These are phyloP conservation scores for Peromyscus polionotus DNA, from an alignment of 2,113 vertebrate genomes.

Conservation along the genomic window DNA sequence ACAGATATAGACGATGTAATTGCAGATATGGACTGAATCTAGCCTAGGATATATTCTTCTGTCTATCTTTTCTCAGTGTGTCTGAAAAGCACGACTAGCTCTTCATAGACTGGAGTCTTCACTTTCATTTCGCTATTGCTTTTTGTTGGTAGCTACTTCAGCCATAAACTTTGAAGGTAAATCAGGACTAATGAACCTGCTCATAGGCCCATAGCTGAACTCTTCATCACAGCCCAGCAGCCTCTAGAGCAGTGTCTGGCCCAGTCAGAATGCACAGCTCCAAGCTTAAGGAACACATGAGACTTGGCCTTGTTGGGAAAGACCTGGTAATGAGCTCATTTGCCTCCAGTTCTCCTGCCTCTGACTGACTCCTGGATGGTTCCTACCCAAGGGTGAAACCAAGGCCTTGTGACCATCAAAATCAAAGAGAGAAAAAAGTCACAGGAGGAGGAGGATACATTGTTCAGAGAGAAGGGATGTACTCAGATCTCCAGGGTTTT, in stretches of 20 bases:
- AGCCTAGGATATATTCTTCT: not conserved
- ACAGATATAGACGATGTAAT: not conserved
- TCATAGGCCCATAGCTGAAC: not conserved
- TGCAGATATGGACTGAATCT: not conserved
- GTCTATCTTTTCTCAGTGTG: not conserved
- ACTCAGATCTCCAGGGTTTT: not conserved
- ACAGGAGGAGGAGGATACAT: not conserved
- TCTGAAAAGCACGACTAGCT: not conserved
- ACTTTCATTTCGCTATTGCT: not conserved
- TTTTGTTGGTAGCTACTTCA: not conserved
- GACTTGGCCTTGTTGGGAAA: not conserved
- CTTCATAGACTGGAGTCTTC: not conserved
- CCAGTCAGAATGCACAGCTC: not conserved
- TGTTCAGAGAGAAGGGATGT: not conserved
- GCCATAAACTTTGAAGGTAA: not conserved
- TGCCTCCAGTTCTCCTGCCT: not conserved
- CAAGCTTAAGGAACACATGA: not conserved
- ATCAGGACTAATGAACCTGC: not conserved
- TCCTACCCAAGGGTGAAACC: conserved; percentile 32
- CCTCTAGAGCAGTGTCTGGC: not conserved
- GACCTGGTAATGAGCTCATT: not conserved
- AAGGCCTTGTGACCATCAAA: not conserved
- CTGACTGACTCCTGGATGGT: not conserved
- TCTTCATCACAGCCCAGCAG: not conserved
- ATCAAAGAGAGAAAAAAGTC: not conserved